Conservation (phyloP, 2,113 vertebrate species). For the Anoplopoma fimbria region DNA sequence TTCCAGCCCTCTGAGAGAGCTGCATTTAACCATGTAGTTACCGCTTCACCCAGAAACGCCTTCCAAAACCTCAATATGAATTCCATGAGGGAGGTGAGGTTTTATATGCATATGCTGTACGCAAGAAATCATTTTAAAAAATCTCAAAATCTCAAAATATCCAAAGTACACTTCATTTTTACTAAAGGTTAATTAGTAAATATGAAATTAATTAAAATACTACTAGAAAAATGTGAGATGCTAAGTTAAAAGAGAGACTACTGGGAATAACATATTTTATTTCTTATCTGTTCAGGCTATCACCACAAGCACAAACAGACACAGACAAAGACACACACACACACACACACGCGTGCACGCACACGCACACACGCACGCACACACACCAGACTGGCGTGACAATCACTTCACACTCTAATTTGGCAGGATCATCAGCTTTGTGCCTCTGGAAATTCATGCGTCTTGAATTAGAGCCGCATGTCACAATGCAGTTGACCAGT, state of each 20-base stretch:
- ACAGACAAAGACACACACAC: slow-evolving; percentile 15
- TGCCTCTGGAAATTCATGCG: slow-evolving; percentile 93
- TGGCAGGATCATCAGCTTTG: slow-evolving; percentile 88
- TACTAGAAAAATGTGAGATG: neutral
- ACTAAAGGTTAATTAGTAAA: neutral
- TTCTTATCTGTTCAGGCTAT: slow-evolving; percentile 1
- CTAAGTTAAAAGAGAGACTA: neutral
- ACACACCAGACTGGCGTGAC: slow-evolving; percentile 77
- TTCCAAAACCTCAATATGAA: slow-evolving; percentile 20
- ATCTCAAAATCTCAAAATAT: neutral
- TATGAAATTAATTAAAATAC: neutral
- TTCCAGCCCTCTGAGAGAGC: slow-evolving; percentile 55
- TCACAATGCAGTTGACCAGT: slow-evolving; percentile 89
- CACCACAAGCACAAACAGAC: neutral
- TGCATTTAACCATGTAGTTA: slow-evolving; percentile 66
- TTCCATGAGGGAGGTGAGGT: neutral
- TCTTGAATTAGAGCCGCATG: slow-evolving; percentile 94
- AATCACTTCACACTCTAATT: slow-evolving; percentile 87
- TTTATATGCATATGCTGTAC: slow-evolving; percentile 3
- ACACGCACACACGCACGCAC: slow-evolving; percentile 45
- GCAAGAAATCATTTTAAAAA: neutral
- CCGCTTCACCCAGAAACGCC: slow-evolving; percentile 18
- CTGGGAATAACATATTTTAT: slow-evolving; percentile 2
- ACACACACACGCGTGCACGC: slow-evolving; percentile 48
- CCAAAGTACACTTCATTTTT: neutral